Evolutionary conservation across 2,888 invertebrate genomes (phyloP), one percentile per base, ranked within the genome.

Genomic region (Drosophila putrida): DNA sequence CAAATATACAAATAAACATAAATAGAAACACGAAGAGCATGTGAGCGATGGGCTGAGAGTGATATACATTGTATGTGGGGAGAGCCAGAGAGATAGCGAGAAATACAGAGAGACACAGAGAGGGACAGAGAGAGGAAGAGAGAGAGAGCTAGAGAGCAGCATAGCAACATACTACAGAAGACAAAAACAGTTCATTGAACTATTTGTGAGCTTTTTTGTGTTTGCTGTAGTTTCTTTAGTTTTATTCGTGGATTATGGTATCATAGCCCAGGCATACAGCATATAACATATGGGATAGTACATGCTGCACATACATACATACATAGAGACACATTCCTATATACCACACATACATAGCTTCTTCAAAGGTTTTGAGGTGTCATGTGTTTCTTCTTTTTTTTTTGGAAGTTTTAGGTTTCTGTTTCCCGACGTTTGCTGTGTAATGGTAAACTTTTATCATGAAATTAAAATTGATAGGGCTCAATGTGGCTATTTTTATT

Each of bases 201-300:
- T 89, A 87, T 88, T 87, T 89, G 87, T 84, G 90, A 87, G 90
- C 87, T 90, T 88, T 87, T 75, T 75, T 78, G 71, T 74, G 80
- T 79, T 77, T 82, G 82, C 75, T 74, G 71, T 68, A 79, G 87
- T 89, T 88, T 90, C 90, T 87, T 88, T 82, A 72, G 82, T 82
- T 89, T 90, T 89, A 89, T 88, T 90, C 88, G 88, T 90, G 88
- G 85, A 89, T 89, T 86, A 90, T 86, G 86, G 90, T 84, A 84
- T 90, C 89, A 90, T 88, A 89, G 87, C 87, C 62, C 65, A 58
- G 47, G 41, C 70, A 65, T 58, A 62, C 43, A 71, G 35, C 64
- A 74, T 68, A 79, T 66, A 79, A 53, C 50, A 75, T 75, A 79
- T 70, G 72, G 57, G 41, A 65, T 68, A 55, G 44, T 38, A 69